Base-by-base conservation (phyloP, 1,140 invertebrate genomes). In the Vanessa tameamea region DNA sequence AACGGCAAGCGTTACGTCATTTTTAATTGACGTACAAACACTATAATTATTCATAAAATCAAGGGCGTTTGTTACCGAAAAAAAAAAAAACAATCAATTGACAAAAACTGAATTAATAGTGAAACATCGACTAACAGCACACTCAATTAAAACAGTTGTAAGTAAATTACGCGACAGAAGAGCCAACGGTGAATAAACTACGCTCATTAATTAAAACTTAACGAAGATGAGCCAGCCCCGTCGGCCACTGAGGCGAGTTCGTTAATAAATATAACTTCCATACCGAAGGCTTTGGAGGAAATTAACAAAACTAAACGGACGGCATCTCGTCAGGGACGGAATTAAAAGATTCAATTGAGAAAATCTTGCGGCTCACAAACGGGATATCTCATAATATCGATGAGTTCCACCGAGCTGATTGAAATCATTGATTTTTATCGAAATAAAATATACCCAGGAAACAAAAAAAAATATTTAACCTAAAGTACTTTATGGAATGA, bases 251-350 rank as follows among this genome's bases (percentile, higher is more conserved):
- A 47, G 50, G 59, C 69, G 43, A 79, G 77, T 75, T 82, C 78
- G 71, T 79, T 80, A 85, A 84, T 85, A 82, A 87, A 83, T 80
- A 85, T 78, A 79, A 80, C 65, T 82, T 80, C 57, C 66, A 80
- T 75, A 80, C 68, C 65, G 57, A 75, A 82, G 77, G 71, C 69
- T 72, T 78, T 67, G 65, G 69, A 73, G 75, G 76, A 79, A 84
- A 79, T 81, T 80, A 83, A 61, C 23, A 61, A 37, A 61, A 64
- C 61, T 51, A 61, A 64, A 73, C 67, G 72, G 76, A 57, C 53
- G 53, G 20, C 53, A 11, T 57, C 53, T 66, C 23, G 48, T n/a
- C 50, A 47, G 50, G 50, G 15, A 53, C 9, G 8, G 50, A 70
- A 23, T 47, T 15, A 48, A 47, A 59, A 31, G 57, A 61, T 61